These are phyloP conservation scores for Cavia aperea DNA, from an alignment of 2,113 vertebrate genomes.

Conservation along the genomic window DNA sequence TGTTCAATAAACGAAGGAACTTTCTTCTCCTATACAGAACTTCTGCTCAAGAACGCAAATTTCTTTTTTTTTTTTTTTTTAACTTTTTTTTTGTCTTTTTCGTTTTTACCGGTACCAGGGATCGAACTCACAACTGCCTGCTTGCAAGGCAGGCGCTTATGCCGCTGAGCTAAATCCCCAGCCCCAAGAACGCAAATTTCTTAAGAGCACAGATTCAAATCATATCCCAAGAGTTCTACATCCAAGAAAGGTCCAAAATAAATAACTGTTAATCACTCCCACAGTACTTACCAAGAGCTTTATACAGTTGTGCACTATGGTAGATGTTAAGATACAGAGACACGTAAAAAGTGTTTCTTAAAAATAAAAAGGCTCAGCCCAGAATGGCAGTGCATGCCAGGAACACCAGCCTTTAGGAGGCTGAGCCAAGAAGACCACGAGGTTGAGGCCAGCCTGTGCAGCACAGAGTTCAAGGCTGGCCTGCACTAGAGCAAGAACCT, in stretches of 20 bases:
- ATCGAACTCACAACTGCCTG: too few species aligned
- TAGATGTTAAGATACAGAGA: not conserved
- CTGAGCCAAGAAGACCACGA: not conserved
- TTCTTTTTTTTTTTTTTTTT: not conserved
- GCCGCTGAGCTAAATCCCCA: too few species aligned
- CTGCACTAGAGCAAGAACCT: not conserved
- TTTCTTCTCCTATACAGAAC: not conserved
- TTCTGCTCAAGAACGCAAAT: not conserved
- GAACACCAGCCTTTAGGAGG: not conserved
- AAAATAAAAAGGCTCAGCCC: slow-evolving; percentile 4
- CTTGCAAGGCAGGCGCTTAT: too few species aligned
- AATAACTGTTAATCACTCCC: slow-evolving; percentile 19
- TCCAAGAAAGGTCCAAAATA: not conserved
- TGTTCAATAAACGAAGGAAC: not conserved
- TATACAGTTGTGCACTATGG: not conserved
- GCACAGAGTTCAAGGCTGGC: not conserved
- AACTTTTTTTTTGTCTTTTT: too few species aligned
- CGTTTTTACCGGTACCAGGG: too few species aligned
- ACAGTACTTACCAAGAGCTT: not conserved
- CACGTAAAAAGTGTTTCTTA: not conserved
- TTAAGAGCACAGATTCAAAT: not conserved
- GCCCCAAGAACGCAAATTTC: not conserved
- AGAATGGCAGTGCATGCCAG: not conserved
- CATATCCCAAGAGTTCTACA: not conserved
- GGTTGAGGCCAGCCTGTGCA: not conserved